Base-by-base conservation (phyloP, 2,888 invertebrate species). In the Unio pictorum region DNA sequence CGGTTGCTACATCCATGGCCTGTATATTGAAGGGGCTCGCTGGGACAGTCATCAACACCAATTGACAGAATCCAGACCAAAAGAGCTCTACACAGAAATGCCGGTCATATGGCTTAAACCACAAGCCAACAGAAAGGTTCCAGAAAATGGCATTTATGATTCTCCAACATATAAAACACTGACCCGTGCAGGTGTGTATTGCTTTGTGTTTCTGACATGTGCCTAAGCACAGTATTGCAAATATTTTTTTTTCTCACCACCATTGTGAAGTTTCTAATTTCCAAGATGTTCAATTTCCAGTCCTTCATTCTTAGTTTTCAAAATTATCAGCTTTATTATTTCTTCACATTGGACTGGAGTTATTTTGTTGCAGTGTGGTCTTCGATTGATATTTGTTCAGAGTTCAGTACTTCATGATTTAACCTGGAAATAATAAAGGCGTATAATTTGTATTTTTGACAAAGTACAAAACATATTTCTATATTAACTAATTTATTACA, bases 31-130 rank as follows among this genome's bases (percentile, higher is more conserved):
- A 73, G 90, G 90, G 0, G 88, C 89, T 3, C 79, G 88, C 34
- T 90, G 90, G 90, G 89, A 89, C 78, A 26, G 59, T 18, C 72
- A 71, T 18, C 74, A 73, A 57, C 73, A 81, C 66, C 75, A 79
- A 67, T 82, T 90, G 64, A 74, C 82, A 8, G 90, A 90, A 78
- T 90, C 89, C 2, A 69, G 82, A 34, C 89, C 89, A n/a, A 90
- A 90, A 73, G 89, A 90, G 68, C 84, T 90, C 58, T 90, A 86
- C 83, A 94, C 93, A 45, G 93, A 94, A 93, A 88, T 90, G 94
- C 92, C 93, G 3, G 92, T 93, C 30, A 91, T 95, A 66, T 93
- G 93, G 92, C 91, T 95, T 86, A 91, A 93, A 61, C 95, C 95
- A 0, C 93, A 93, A 81, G 92, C 93, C 77, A 90, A 92, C 80